Percentiles rank a stretch among this genome's conserved stretches.
These are phyloP conservation scores for Engraulis encrasicolus DNA, from an alignment of 2,113 vertebrate genomes.

Conservation along the genomic window DNA sequence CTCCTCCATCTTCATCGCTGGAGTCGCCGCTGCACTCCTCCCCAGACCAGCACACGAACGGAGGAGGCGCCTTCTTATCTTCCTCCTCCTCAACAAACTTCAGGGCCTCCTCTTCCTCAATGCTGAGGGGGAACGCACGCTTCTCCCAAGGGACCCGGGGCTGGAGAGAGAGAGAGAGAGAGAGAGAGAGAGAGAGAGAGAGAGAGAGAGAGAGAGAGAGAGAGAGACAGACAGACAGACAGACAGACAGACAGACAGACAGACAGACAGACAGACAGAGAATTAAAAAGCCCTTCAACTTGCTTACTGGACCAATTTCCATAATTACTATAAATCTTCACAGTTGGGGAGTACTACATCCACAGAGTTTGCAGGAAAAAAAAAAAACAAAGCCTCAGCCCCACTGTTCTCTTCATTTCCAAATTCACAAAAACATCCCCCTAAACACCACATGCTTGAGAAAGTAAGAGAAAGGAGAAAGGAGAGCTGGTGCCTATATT, in stretches of 20 bases:
- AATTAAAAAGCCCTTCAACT: too few relatives aligned
- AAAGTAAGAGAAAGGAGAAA: too few relatives aligned
- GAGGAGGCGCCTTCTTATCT: background rate
- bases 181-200: background rate
- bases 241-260: background rate
- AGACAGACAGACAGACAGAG: background rate
- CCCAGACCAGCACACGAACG: background rate
- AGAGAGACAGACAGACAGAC: background rate
- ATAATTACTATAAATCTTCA: too few relatives aligned
- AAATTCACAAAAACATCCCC: too few relatives aligned
- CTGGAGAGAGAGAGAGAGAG: background rate
- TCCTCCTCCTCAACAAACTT: background rate
- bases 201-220: background rate
- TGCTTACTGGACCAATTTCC: too few relatives aligned
- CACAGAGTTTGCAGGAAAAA: too few relatives aligned
- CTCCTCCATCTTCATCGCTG: too few relatives aligned
- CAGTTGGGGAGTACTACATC: too few relatives aligned
- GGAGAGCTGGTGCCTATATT: too few relatives aligned
- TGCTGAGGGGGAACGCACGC: background rate
- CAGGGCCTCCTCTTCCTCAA: background rate
- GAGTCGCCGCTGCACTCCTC: background rate
- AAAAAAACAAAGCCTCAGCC: too few relatives aligned
- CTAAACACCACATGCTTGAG: too few relatives aligned
- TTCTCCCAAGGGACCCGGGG: background rate
- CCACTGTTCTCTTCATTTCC: too few relatives aligned